These are phyloP conservation scores for Ridgeia piscesae DNA, from an alignment of 1,140 invertebrate genomes.

Conservation along the genomic window DNA sequence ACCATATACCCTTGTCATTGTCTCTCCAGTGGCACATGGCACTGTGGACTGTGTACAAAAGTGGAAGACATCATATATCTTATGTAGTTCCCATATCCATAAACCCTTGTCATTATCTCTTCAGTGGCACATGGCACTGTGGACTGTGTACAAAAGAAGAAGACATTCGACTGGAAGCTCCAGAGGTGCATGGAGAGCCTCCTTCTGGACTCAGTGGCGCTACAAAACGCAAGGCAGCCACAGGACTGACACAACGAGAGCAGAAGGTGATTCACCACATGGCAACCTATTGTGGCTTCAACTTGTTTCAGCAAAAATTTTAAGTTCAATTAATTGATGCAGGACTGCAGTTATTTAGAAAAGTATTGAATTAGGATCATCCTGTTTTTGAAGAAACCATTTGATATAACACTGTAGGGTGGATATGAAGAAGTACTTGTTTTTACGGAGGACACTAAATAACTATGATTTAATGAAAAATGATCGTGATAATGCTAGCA, in stretches of 20 bases:
- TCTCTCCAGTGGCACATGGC: neutral
- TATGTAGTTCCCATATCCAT: conserved; percentile 46
- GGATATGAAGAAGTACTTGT: too few species aligned
- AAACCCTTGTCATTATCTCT: conserved; percentile 38
- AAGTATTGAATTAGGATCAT: too few species aligned
- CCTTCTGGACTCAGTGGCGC: neutral
- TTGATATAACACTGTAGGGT: too few species aligned
- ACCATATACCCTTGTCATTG: too few species aligned
- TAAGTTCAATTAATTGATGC: neutral
- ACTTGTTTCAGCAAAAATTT: neutral
- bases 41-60: neutral
- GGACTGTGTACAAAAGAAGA: conserved; percentile 72
- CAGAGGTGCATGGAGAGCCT: conserved; percentile 12
- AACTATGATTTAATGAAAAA: too few species aligned
- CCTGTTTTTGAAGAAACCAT: too few species aligned
- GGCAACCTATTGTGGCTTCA: neutral
- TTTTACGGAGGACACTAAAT: too few species aligned
- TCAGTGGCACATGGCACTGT: conserved; percentile 86
- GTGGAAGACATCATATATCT: neutral
- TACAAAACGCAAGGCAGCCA: conserved; percentile 16
- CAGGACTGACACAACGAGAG: conserved; percentile 45
- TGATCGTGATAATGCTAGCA: too few species aligned
- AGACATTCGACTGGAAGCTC: conserved; percentile 32
- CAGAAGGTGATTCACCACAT: conserved; percentile 38
- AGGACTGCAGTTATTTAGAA: too few species aligned